phyloP scores from a whole-genome alignment of 2,888 invertebrate genomes.

The Mythimna ferrago region DNA sequence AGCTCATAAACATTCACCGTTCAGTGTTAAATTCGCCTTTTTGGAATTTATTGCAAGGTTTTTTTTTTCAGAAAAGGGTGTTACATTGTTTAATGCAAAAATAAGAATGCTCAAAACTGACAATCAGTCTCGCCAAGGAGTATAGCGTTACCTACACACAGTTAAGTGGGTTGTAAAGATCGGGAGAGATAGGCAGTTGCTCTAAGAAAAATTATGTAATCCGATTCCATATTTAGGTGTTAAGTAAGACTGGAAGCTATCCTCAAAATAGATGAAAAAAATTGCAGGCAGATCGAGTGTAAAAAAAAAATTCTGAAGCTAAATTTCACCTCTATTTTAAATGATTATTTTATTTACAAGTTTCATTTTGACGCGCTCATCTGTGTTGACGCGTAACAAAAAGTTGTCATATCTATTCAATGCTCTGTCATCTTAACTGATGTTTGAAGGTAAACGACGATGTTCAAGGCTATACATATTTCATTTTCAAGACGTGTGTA shows the following conservation, averaged over 20 bases:
- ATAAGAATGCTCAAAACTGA: neutral
- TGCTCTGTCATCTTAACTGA: slow-evolving; percentile 46
- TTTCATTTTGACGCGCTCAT: slow-evolving; percentile 5
- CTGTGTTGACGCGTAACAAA: slow-evolving; percentile 34
- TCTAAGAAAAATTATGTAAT: neutral
- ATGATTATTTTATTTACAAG: neutral
- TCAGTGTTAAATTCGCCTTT: slow-evolving; percentile 21
- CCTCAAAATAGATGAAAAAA: too few relatives aligned
- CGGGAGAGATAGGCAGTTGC: neutral
- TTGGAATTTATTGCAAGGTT: neutral
- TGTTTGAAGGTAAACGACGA: slow-evolving; percentile 52
- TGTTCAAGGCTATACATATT: slow-evolving; percentile 47
- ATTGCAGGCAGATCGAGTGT: neutral
- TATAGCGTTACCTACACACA: neutral
- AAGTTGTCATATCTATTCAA: slow-evolving; percentile 53
- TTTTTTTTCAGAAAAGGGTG: neutral
- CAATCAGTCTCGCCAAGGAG: neutral
- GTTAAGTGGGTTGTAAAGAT: neutral
- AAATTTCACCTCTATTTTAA: neutral
- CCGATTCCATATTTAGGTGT: neutral
- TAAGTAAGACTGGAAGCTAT: neutral
- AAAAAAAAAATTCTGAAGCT: neutral
- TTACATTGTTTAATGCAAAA: neutral
- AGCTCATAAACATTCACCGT: slow-evolving; percentile 40
- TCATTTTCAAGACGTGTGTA: slow-evolving; percentile 40